Conservation (phyloP, 35 echinoderm and acorn worm genomes). For the Heliocidaris erythrogramma region DNA sequence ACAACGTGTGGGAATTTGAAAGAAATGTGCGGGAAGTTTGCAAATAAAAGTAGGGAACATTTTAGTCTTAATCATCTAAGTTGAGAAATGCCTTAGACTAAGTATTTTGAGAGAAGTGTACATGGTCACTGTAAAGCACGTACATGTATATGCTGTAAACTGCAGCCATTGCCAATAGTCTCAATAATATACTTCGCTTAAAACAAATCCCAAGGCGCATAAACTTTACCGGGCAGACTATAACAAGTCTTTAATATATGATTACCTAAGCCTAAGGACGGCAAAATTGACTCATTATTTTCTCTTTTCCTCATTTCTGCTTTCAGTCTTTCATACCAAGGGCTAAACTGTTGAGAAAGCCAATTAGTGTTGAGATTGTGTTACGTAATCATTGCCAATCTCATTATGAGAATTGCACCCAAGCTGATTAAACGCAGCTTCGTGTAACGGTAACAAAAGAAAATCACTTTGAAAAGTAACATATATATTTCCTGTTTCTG, state of each 20-base stretch:
- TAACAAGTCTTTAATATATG: background rate
- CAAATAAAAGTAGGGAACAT: no score
- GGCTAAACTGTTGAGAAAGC: background rate
- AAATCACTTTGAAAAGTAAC: background rate
- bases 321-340: background rate
- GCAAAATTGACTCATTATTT: background rate
- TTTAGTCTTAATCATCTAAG: no score
- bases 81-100: no score
- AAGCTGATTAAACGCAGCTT: background rate
- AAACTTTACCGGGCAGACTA: background rate
- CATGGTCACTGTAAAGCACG: background rate
- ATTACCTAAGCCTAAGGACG: background rate
- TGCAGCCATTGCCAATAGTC: background rate
- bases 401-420: background rate
- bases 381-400: slow-evolving; percentile 3
- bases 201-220: background rate
- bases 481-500: no score
- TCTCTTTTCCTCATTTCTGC: background rate
- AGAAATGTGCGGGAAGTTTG: no score
- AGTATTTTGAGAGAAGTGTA: background rate
- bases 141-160: background rate
- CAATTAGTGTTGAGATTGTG: background rate
- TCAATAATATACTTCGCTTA: background rate
- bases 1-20: no score
- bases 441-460: background rate